Evolutionary conservation across 2,888 invertebrate species (phyloP), one percentile per base, ranked within the genome.

Genomic region (Cabera pusaria): DNA sequence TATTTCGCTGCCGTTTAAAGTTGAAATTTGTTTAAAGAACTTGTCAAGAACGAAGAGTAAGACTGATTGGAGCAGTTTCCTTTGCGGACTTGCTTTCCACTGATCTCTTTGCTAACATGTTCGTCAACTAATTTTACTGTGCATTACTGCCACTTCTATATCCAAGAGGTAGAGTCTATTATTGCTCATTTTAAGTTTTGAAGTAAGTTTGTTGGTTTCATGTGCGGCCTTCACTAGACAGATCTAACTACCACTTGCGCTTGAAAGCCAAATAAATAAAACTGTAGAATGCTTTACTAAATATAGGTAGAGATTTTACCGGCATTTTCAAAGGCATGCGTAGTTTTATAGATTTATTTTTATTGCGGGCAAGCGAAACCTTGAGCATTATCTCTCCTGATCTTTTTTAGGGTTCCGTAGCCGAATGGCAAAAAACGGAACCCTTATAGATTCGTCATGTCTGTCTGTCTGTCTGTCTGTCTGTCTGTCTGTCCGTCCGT

Each of bases 51-150:
- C 38, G 27, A 49, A 39, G 45, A 48, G 41, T 34, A 52, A 65
- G 62, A 64, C 64, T 67, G 63, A 72, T 69, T 64, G 63, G 58
- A 55, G 49, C 52, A 59, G 71, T 68, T 66, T 64, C 59, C 59
- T 73, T 64, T 58, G 33, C 49, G 45, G 51, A 46, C 46, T 36
- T 48, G 49, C 52, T 55, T 58, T 58, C 56, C 49, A 54, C 46
- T 45, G 47, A 47, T 53, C 51, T 49, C 44, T 45, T 47, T 44
- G 38, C 47, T 35, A 45, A 35, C 42, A 21, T 35, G 25, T 32
- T 40, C 36, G 21, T 26, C 22, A 29, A 28, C 33, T 16, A 7
- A 6, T 25, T 32, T 25, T 21, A 14, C 29, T 45, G 27, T 46
- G 39, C 44, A 35, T 39, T 27, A 27, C 31, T 18, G 9, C 12